Evolutionary conservation across 2,113 vertebrate species (phyloP), one percentile per base, ranked within the genome.

Genomic region (Austrofundulus limnaeus): DNA sequence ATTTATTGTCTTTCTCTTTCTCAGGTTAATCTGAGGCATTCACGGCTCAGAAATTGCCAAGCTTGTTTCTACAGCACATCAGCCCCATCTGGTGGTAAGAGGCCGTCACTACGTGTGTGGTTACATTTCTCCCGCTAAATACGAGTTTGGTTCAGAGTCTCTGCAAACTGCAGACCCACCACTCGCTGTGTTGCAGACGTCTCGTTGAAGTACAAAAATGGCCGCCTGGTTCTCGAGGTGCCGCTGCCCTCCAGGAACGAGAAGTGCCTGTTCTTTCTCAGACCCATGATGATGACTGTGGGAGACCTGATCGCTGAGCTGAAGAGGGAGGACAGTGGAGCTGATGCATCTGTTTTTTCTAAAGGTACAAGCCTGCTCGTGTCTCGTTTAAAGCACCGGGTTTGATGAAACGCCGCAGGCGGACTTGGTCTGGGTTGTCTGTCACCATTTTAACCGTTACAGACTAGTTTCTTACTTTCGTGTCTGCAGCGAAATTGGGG

Each of bases 231-330:
- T 49, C 81, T 98, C 79, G 94, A 94, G 23, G 87, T 98, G 5
- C 90, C 57, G 0, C 66, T 98, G 74, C 95, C 97, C 1, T 96
- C 96, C 60, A 94, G 95, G 81, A 90, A 81, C 0, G 97, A 98
- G 82, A 92, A 90, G 20, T 98, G 96, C 66, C 91, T 72, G 38
- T 98, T 98, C 75, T 93, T 92, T 19, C 75, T 98, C 28, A 89
- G 92, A 61, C 97, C 96, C 0, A 61, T 94, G 88, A 54, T 93
- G 51, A 94, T 94, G 67, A 97, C 82, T 0, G 92, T 97, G 1
- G 93, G 90, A 2, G 91, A 93, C 5, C 93, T 98, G 69, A 90
- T 98, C 20, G 42, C 70, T 53, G 92, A 96, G 34, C 68, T 98
- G 48, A 91, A 88, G 68, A 89, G 55, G 51, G 96, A 98, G 77